Base-by-base conservation (phyloP, 2,888 invertebrate genomes). In the Siphonodentalium dalli region DNA sequence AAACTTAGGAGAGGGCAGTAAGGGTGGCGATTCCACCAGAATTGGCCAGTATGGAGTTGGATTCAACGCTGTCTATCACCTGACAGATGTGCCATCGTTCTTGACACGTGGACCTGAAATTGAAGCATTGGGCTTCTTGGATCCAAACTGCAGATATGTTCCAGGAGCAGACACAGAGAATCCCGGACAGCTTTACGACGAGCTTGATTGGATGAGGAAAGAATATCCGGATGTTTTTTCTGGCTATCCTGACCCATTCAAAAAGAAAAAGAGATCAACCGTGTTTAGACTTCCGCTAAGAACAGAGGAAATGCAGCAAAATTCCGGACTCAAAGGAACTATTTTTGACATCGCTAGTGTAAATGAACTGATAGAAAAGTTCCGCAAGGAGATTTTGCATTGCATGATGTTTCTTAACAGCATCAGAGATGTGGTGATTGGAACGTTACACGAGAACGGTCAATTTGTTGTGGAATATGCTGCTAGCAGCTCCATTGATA, bases 1-100 rank as follows among this genome's bases (percentile, higher is more conserved):
- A 37, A 63, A 66, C 31, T 68, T 78, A 2, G 78, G 80, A 3
- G 63, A 67, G 27, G 78, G 79, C 4, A 74, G 74, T 49, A 78
- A 78, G 58, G 43, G 58, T n/a, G 54, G 61, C 15, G 77, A 78
- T 53, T 67, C 74, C 5, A 62, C 70, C 49, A 75, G 75, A 50
- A 76, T 74, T 0, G 79, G 80, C 2, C 74, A 77, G 45, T 80
- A 74, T 65, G 80, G 80, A 23, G 74, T 79, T 20, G 80, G 80
- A 0, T 79, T 80, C 57, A 79, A 77, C 59, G 72, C 70, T 24
- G 79, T 80, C 3, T 80, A 79, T 57, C 72, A 78, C 58, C 41
- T 80, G 11, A 79, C 80, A 24, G 79, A 80, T 54, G 73, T 68
- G 1, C 80, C 80, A 1, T 72, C 75, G 21, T 77, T 79, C 58